Evolutionary conservation across 2,797 vertebrate species (phyloP), one percentile per base, ranked within the genome.

Genomic region (Etheostoma nigrum): DNA sequence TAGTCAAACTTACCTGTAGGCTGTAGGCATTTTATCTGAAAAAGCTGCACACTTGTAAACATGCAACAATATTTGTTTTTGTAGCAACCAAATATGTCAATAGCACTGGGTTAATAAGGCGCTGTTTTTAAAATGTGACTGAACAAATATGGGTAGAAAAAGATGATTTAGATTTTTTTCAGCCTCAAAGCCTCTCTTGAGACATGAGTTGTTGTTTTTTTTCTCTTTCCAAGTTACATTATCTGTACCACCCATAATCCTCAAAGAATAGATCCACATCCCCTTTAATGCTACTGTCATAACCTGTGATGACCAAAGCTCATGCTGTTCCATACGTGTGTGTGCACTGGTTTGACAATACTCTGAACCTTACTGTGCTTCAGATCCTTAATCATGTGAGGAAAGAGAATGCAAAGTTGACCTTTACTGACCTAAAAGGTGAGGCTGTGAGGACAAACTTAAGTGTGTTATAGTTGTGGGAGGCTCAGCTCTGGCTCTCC

Each of bases 101-200:
- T 88, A 83, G 88, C 93, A 92, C 92, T 91, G 91, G 89, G 84
- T 89, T 73, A 57, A 72, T 66, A 76, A 83, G 78, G 76, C 82
- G 67, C 85, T 74, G 86, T 90, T 91, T 89, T 92, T 69, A 84
- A 91, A 87, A 89, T 85, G 90, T 91, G 88, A 92, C 79, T 74
- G 79, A 90, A 90, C 79, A 81, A 76, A 74, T 62, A 51, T 72
- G 33, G 47, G 67, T 82, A 8, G 16, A 82, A 76, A 81, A 60
- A 59, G 62, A 64, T 44, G 42, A 70, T 59, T 85, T 80, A 12
- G 65, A 15, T 70, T 68, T 76, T 78, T 72, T 58, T 67, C 48
- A 69, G 36, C 63, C 58, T 78, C 51, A 18, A 25, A 53, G 47
- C 64, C 81, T 85, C 60, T 76, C 25, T 57, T 47, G 47, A 65